These are phyloP conservation scores for Ianthella basta DNA, from an alignment of 37 sponge, comb jelly and placozoan genomes.

Conservation along the genomic window DNA sequence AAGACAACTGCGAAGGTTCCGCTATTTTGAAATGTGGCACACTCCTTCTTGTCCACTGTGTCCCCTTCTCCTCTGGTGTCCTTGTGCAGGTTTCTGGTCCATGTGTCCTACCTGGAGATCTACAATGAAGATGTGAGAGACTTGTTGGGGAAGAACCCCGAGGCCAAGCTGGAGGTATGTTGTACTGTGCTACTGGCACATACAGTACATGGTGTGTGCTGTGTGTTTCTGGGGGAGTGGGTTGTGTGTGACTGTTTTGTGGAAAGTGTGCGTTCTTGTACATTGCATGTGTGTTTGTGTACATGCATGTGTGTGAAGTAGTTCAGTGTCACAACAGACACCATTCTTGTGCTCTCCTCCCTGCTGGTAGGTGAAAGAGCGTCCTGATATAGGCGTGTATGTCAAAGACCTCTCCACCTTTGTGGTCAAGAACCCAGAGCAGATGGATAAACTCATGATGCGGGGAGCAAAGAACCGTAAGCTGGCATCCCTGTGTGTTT, in stretches of 20 bases:
- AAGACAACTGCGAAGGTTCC: no score
- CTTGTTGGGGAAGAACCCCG: conserved; percentile 74
- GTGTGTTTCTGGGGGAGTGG: no score
- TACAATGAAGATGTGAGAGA: conserved; percentile 99
- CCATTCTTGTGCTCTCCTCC: not conserved
- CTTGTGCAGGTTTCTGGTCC: conserved; percentile 83
- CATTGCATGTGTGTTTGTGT: not conserved
- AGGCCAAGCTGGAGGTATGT: conserved; percentile 66
- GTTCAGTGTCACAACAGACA: not conserved
- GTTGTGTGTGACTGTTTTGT: no score
- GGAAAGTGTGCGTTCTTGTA: no score
- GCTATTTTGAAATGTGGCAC: no score
- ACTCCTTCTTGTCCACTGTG: no score
- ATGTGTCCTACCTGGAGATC: conserved; percentile 95
- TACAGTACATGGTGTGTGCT: no score
- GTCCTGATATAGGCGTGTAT: conserved; percentile 94
- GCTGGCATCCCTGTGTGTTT: no score
- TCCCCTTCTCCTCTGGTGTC: not conserved
- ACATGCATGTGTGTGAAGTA: not conserved
- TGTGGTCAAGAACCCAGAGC: conserved; percentile 88
- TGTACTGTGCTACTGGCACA: not conserved
- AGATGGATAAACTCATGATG: conserved; percentile 94
- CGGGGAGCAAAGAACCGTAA: conserved; percentile 81
- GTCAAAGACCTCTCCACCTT: conserved; percentile 90
- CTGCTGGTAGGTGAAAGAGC: conserved; percentile 78